phyloP scores from a whole-genome alignment of 53 echinoderm and acorn worm genomes.

The Arbacia lixula region DNA sequence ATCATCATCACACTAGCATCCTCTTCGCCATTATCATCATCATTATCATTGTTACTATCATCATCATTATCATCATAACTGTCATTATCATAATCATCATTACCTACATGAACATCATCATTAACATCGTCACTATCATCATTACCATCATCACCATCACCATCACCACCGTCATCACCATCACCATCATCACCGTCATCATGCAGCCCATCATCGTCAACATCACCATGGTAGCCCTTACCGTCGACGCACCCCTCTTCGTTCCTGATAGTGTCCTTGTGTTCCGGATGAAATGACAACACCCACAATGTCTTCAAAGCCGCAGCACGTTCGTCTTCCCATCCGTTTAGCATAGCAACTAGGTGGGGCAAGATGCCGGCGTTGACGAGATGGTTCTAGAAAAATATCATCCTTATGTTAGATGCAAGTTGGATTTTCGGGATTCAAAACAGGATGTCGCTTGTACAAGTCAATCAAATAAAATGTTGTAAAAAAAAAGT shows the following conservation, averaged over 20 bases:
- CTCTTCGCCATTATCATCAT: neutral
- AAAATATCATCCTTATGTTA: neutral
- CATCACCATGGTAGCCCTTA: neutral
- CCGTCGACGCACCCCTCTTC: neutral
- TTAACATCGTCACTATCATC: neutral
- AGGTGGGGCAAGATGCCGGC: slow-evolving; percentile 21
- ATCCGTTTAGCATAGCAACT: slow-evolving; percentile 42
- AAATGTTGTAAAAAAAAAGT: too few relatives aligned
- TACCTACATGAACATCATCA: neutral
- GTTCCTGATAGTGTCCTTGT: too few relatives aligned
- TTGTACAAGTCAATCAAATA: too few relatives aligned
- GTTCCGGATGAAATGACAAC: neutral
- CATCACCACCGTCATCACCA: slow-evolving; percentile 6
- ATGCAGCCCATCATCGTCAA: neutral
- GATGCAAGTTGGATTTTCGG: neutral
- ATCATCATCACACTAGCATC: neutral
- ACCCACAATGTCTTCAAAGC: slow-evolving; percentile 36
- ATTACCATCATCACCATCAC: slow-evolving; percentile 11
- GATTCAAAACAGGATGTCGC: too few relatives aligned
- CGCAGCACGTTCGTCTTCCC: slow-evolving; percentile 44
- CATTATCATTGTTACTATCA: neutral
- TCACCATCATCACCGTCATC: slow-evolving; percentile 3
- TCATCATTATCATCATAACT: slow-evolving; percentile 2
- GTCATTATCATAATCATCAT: neutral
- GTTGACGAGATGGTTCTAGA: slow-evolving; percentile 6